Evolutionary conservation across 2,797 vertebrate genomes (phyloP), one percentile per base, ranked within the genome.

Genomic region (Pangasius sanitwongsei): DNA sequence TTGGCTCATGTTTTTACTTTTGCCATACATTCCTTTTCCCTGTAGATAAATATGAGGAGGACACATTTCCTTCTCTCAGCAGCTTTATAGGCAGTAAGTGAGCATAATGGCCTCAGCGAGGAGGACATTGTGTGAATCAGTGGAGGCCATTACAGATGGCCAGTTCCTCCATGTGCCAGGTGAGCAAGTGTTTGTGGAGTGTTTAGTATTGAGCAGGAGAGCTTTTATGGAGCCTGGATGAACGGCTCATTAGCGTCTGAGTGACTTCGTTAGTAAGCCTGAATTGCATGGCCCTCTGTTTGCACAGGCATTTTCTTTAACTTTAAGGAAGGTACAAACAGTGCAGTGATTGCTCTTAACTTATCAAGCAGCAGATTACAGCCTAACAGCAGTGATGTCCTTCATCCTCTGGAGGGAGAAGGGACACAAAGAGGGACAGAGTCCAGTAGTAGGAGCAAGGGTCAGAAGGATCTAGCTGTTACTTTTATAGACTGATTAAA

Each of bases 241-340:
- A 94, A 88, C 3, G 9, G 80, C 70, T 92, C 90, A 88, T 93
- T 92, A 92, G 93, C 85, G 91, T 85, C 89, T 85, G 90, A 55
- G 83, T 94, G 94, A 95, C 93, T 95, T 95, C 93, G 94, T 96
- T 95, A 95, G 92, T 90, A 90, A 92, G 92, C 88, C 92, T 88
- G 80, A 69, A 91, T 85, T 85, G 93, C 87, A 55, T 88, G 77
- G 69, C 63, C 61, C 86, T 86, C 61, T 23, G 31, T 77, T 88
- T 92, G 85, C 92, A 88, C 91, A 91, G 93, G 91, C 93, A 83
- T 70, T 90, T 92, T 89, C 89, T 94, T 92, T 93, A 88, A 90
- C 91, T 91, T 89, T 37, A 78, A 16, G 57, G 31, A 90, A 87
- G 89, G 83, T 91, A 91, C 94, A 94, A 92, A 94, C 91, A 92